phyloP scores from a whole-genome alignment of 2,888 invertebrate species.

The Patella ulyssiponensis region DNA sequence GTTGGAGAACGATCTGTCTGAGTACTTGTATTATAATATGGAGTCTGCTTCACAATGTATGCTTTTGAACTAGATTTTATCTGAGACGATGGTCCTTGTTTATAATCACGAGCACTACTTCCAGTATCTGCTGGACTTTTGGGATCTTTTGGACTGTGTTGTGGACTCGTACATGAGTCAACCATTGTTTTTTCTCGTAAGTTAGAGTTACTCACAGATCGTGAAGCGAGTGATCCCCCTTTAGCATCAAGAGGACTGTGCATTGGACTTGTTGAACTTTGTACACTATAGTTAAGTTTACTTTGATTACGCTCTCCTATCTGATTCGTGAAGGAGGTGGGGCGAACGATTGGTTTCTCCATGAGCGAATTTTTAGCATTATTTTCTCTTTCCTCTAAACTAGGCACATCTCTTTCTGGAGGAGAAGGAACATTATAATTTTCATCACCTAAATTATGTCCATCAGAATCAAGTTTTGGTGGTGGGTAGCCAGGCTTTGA shows the following conservation, averaged over 20 bases:
- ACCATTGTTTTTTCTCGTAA: slow-evolving; percentile 15
- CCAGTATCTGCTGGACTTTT: slow-evolving; percentile 4
- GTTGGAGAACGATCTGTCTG: slow-evolving; percentile 58
- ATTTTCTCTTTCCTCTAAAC: slow-evolving; percentile 46
- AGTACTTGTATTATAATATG: slow-evolving; percentile 66
- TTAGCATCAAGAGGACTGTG: slow-evolving; percentile 41
- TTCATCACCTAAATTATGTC: slow-evolving; percentile 76
- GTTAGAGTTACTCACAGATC: slow-evolving; percentile 7
- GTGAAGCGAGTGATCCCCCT: background rate
- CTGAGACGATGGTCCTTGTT: slow-evolving; percentile 14
- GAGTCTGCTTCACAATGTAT: slow-evolving; percentile 58
- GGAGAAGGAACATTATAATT: slow-evolving; percentile 82
- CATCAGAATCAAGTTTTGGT: slow-evolving; percentile 77
- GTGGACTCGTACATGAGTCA: slow-evolving; percentile 31
- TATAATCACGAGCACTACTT: background rate
- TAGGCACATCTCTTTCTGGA: slow-evolving; percentile 77
- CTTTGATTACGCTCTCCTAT: background rate
- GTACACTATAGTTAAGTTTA: slow-evolving; percentile 18
- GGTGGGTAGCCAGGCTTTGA: slow-evolving; percentile 64
- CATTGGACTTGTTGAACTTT: slow-evolving; percentile 44
- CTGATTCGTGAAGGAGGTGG: slow-evolving; percentile 14
- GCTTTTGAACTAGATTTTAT: slow-evolving; percentile 27
- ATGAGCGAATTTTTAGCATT: slow-evolving; percentile 39
- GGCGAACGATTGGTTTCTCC: background rate
- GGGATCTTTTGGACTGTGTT: slow-evolving; percentile 21